Conservation (phyloP, 2,113 vertebrate species). For the Callipepla californica region DNA sequence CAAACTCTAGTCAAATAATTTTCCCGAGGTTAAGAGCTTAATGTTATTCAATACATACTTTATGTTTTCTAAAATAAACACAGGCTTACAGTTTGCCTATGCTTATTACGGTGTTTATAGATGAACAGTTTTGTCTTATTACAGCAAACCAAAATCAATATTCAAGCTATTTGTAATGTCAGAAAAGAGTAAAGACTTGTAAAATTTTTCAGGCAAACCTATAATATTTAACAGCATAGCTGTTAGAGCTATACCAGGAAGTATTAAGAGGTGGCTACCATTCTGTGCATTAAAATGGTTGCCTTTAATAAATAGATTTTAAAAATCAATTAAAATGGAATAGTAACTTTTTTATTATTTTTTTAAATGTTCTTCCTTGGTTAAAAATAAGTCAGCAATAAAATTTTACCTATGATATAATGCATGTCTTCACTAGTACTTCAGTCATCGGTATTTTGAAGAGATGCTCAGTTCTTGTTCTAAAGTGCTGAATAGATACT, state of each 20-base stretch:
- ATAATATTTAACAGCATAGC: not conserved
- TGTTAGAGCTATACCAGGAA: not conserved
- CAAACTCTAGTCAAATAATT: not conserved
- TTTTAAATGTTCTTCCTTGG: not conserved
- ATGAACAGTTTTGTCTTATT: not conserved
- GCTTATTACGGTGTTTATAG: not conserved
- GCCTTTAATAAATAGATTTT: not conserved
- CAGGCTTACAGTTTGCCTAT: not conserved
- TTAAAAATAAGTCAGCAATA: not conserved
- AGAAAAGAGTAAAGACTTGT: not conserved
- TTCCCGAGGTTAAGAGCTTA: not conserved
- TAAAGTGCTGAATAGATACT: not conserved
- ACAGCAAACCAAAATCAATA: not conserved
- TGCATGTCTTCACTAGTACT: not conserved
- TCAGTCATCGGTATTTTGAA: not conserved
- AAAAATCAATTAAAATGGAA: not conserved
- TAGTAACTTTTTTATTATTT: not conserved
- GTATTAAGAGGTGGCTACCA: not conserved
- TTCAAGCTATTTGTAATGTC: not conserved
- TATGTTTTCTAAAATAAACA: not conserved
- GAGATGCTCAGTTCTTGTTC: not conserved
- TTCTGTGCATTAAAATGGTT: not conserved
- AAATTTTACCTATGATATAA: not conserved
- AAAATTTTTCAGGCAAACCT: not conserved
- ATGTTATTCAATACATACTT: not conserved